Evolutionary conservation across 2,797 vertebrate species (phyloP).

Genomic region (Gymnoscopelus braueri): DNA sequence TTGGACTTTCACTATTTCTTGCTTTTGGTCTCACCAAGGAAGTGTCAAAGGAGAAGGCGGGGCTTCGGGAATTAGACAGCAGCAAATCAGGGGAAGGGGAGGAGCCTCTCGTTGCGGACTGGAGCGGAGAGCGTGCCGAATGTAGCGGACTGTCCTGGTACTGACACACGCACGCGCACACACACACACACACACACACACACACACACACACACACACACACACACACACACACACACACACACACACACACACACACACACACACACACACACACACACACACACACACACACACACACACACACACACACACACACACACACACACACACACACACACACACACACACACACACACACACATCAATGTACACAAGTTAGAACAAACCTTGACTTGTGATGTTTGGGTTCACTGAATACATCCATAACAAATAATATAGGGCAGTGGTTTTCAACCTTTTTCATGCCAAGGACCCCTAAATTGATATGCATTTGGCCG

Average conservation of each 20-base stretch:
- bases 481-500: no score
- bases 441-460: no score
- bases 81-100: constrained; percentile 76
- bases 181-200: constrained; percentile 18
- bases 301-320: constrained; percentile 29
- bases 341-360: constrained; percentile 21
- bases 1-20: background rate
- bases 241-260: constrained; percentile 14
- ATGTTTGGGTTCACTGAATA: no score
- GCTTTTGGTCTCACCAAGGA: constrained; percentile 60
- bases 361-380: constrained; percentile 5
- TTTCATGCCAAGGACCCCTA: no score
- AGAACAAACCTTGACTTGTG: no score
- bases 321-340: constrained; percentile 22
- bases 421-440: no score
- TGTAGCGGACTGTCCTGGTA: constrained; percentile 79
- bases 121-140: constrained; percentile 80
- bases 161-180: constrained; percentile 46
- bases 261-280: constrained; percentile 17
- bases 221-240: constrained; percentile 18
- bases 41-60: constrained; percentile 83
- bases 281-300: constrained; percentile 19
- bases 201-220: constrained; percentile 24
- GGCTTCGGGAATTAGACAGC: constrained; percentile 56
- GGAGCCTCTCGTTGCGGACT: constrained; percentile 72